Base-by-base conservation (phyloP, 2,797 vertebrate genomes). In the Melanotaenia pygmaea region DNA sequence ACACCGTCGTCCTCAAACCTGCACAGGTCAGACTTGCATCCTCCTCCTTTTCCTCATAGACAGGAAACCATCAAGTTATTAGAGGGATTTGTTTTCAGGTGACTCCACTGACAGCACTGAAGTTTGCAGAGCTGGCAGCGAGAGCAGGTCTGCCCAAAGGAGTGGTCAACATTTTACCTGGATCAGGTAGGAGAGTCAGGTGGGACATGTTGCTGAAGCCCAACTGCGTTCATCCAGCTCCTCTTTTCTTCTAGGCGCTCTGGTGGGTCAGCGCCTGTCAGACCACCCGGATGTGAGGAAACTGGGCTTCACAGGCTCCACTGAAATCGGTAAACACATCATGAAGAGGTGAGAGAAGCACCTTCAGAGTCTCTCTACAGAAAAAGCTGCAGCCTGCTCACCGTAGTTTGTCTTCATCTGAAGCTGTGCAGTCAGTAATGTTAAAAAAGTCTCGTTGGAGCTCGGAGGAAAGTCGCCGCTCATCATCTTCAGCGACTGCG, bases 361-460 rank as follows among this genome's bases (percentile, higher is more conserved):
- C 2, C 18, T 47, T 32, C 4, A 65, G 20, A 30, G 26, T 24
- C 1, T 14, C 8, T 38, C 32, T 20, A 28, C 40, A 47, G 16
- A 35, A 9, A 35, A 35, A 35, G 3, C 16, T 10, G 7, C 3
- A 54, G 32, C n/a, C 1, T 14, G 3, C 62, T 80, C 3, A 77
- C 12, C 1, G 37, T 53, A 67, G 22, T 8, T 1, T 60, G 1
- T 40, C 28, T 67, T 16, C 20, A 67, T 69, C 53, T 62, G 0
- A 70, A 97, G 96, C 91, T 97, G 96, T 70, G 96, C 96, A 0
- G 57, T 95, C 70, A 96, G 95, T 57, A 97, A 97, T 2, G 92
- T 97, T 77, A 97, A 97, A 91, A 97, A 97, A 72, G 95, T 97
- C 11, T 97, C 96, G 28, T 86, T 97, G 91, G 96, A 97, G 85